Evolutionary conservation across 2,888 invertebrate genomes (phyloP).

Genomic region (Machimus atricapillus): DNA sequence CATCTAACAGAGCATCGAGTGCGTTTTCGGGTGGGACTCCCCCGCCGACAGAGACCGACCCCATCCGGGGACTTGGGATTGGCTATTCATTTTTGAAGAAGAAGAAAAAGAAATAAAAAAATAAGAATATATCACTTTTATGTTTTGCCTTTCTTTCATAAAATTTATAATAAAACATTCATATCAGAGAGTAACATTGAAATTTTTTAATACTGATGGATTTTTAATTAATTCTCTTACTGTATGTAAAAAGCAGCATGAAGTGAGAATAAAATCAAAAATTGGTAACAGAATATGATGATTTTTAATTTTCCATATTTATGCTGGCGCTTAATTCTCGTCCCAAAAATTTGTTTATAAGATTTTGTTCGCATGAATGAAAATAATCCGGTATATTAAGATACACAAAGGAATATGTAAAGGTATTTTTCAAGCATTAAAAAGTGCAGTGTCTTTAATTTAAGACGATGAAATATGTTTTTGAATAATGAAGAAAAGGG

Average conservation of each 20-base stretch:
- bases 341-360: too few relatives aligned
- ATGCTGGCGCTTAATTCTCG: too few relatives aligned
- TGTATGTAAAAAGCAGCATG: neutral
- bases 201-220: conserved; percentile 22
- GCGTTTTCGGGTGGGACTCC: conserved; percentile 82
- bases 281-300: neutral
- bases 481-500: too few relatives aligned
- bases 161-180: conserved; percentile 22
- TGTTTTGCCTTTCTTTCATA: neutral
- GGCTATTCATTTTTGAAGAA: conserved; percentile 60
- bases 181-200: conserved; percentile 26
- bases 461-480: too few relatives aligned
- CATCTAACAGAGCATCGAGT: conserved; percentile 96
- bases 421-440: too few relatives aligned
- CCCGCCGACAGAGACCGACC: conserved; percentile 68
- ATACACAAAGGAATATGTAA: too few relatives aligned
- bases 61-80: conserved; percentile 71
- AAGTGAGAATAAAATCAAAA: neutral
- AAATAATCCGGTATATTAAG: too few relatives aligned
- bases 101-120: conserved; percentile 41
- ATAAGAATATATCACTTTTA: conserved; percentile 26
- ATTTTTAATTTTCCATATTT: too few relatives aligned
- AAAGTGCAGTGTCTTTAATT: too few relatives aligned
- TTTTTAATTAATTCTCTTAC: neutral
- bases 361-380: too few relatives aligned